Base-by-base conservation (phyloP, 2,113 vertebrate genomes). In the Glaucidium brasilianum region DNA sequence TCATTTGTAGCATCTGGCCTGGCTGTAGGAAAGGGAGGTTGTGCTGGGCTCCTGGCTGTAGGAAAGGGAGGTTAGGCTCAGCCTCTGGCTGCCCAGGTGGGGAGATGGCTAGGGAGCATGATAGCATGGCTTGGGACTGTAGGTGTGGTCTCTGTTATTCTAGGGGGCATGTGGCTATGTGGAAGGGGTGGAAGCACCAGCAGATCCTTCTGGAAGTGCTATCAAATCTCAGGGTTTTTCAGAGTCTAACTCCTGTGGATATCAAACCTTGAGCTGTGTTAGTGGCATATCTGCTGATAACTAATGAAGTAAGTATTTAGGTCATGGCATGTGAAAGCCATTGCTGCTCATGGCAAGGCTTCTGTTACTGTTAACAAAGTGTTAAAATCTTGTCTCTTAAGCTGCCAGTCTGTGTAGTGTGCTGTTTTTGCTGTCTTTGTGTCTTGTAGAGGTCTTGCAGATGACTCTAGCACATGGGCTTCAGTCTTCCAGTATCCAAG, bases 71-170 rank as follows among this genome's bases (percentile, higher is more conserved):
- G 35, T 35, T 5, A 23, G 56, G 20, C 15, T 53, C 41, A 22
- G 32, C 12, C 88, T 12, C 13, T 78, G 66, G 49, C 18, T 88
- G 3, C 6, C 26, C 4, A 4, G 37, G 56, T 23, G 49, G 12
- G 43, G 58, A 34, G 22, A 9, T 73, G 50, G 47, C 2, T 20
- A 10, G 17, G 39, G 71, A 79, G 16, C 5, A 39, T 10, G 13
- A 11, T 6, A 9, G 1, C 1, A 0, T 2, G 20, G 56, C 30
- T 2, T 73, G 67, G 16, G 45, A 12, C 6, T 32, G 8, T 27
- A 34, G 41, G 22, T 50, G 52, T 56, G 43, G 56, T 16, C 37
- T 41, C 30, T 75, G n/a, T 37, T 45, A 5, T 12, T 16, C 34
- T 37, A 26, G 25, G 15, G 59, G 39, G 35, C 5, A 41, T 41